A percentile compares a stretch with the other conserved stretches of the same genome.
Conservation (phyloP, 1,140 invertebrate species). For the Dinothrombium tinctorium region DNA sequence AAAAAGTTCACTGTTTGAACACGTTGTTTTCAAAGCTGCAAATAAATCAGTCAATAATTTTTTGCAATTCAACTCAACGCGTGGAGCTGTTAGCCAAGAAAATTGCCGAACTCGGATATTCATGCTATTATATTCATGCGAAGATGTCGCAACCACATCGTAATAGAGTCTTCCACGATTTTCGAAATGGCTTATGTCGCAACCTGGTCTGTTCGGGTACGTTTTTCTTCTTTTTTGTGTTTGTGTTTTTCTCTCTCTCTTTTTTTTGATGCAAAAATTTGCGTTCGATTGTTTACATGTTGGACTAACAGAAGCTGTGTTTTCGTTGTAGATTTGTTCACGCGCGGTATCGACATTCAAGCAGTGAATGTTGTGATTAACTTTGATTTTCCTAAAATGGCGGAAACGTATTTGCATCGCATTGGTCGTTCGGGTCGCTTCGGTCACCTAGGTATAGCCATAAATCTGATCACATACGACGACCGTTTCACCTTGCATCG, state of each 20-base stretch:
- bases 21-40: slow-evolving; percentile 98
- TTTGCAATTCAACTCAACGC: slow-evolving; percentile 97
- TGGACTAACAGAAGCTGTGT: no score
- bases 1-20: slow-evolving; percentile 99
- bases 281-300: background rate
- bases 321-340: slow-evolving; percentile 70
- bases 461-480: slow-evolving; percentile 98
- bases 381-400: slow-evolving; percentile 99
- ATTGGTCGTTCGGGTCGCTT: slow-evolving; percentile 96
- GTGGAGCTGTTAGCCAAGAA: slow-evolving; percentile 97
- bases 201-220: slow-evolving; percentile 66
- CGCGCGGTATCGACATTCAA: slow-evolving; percentile 98
- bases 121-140: slow-evolving; percentile 98
- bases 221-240: slow-evolving; percentile 4
- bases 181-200: slow-evolving; percentile 81
- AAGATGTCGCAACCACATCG: slow-evolving; percentile 96
- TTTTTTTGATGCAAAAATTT: background rate
- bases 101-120: slow-evolving; percentile 96
- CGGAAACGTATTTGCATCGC: slow-evolving; percentile 96
- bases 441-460: slow-evolving; percentile 94
- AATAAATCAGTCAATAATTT: slow-evolving; percentile 99
- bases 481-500: slow-evolving; percentile 89
- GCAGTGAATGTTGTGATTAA: slow-evolving; percentile 99
- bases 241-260: background rate
- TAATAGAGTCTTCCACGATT: slow-evolving; percentile 98